A percentile compares a stretch with the other conserved stretches of the same genome.
These are phyloP conservation scores for Diphyllodes magnificus DNA, from an alignment of 2,113 vertebrate genomes.

Conservation along the genomic window DNA sequence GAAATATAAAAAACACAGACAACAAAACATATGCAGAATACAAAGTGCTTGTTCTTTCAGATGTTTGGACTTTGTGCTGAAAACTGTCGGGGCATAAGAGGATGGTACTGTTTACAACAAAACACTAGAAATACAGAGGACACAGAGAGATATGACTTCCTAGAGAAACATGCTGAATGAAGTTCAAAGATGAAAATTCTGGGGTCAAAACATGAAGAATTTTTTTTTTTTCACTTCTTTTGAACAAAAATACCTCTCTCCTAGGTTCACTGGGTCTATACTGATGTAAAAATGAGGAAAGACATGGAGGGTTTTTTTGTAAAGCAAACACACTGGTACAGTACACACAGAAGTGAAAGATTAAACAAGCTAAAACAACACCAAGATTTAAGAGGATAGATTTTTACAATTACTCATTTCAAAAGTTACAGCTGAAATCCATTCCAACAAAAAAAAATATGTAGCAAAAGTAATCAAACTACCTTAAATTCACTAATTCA, in stretches of 20 bases:
- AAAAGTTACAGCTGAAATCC: background rate
- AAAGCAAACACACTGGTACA: background rate
- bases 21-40: background rate
- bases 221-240: background rate
- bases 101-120: background rate
- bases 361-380: background rate
- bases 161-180: background rate
- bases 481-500: background rate
- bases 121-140: background rate
- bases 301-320: fast-evolving
- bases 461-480: background rate
- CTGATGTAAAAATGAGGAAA: background rate
- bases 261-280: background rate
- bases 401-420: background rate
- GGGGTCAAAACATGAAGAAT: fast-evolving
- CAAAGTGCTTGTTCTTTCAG: background rate
- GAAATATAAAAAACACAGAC: background rate
- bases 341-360: background rate
- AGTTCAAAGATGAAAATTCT: background rate
- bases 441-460: background rate
- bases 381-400: background rate
- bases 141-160: background rate
- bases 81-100: background rate
- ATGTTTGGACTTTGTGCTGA: background rate
- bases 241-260: background rate